Conservation (phyloP, 2,797 vertebrate genomes). For the Oreonectes daqikongensis region DNA sequence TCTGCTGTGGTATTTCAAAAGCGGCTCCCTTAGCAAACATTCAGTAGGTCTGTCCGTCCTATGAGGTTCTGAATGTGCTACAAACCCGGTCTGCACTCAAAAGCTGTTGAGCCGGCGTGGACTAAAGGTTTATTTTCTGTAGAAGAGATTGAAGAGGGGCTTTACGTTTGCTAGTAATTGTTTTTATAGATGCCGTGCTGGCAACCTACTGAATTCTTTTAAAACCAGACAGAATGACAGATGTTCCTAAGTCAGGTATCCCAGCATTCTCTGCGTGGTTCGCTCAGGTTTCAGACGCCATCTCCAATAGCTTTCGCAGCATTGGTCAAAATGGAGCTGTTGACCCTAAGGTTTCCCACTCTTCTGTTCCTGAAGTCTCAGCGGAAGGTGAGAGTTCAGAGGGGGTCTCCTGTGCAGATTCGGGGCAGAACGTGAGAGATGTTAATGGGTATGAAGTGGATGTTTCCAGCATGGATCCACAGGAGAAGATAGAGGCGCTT, state of each 20-base stretch:
- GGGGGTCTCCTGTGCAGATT: slow-evolving; percentile 38
- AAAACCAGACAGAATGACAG: slow-evolving; percentile 21
- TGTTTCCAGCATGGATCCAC: slow-evolving; percentile 45
- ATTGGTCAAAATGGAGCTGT: slow-evolving; percentile 64
- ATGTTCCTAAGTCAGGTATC: slow-evolving; percentile 61
- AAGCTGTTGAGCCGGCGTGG: background rate
- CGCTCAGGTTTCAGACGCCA: slow-evolving; percentile 75
- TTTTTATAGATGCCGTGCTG: background rate
- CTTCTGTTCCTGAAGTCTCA: background rate
- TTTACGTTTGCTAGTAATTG: background rate
- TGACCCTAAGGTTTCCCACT: slow-evolving; percentile 46
- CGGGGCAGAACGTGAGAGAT: slow-evolving; percentile 57
- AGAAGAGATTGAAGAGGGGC: background rate
- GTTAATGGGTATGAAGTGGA: slow-evolving; percentile 39
- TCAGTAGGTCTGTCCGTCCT: slow-evolving; percentile 58
- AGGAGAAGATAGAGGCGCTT: slow-evolving; percentile 56
- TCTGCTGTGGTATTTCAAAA: slow-evolving; percentile 58
- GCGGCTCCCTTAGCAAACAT: slow-evolving; percentile 68
- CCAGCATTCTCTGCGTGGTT: slow-evolving; percentile 80
- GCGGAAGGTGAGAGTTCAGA: slow-evolving; percentile 6
- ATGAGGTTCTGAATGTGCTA: background rate
- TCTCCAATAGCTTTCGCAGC: slow-evolving; percentile 71
- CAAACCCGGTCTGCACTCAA: background rate
- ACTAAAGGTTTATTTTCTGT: background rate
- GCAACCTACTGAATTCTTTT: slow-evolving; percentile 1